phyloP scores from a whole-genome alignment of 2,888 invertebrate genomes.

The Pterobdella sp. region DNA sequence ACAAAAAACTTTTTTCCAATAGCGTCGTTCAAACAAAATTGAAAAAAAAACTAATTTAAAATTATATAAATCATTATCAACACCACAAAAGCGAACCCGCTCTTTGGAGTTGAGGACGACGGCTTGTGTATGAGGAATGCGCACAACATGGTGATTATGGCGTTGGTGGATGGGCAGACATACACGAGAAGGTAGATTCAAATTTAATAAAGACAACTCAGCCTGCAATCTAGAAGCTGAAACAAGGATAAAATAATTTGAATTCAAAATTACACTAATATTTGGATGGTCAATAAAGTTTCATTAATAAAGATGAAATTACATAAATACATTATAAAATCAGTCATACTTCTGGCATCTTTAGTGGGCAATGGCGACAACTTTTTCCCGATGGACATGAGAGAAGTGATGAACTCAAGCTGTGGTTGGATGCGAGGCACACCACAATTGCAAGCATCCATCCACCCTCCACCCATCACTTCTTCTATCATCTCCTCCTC shows the following conservation, averaged over 20 bases:
- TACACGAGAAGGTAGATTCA: conserved; percentile 92
- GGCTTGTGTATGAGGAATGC: conserved; percentile 92
- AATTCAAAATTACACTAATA: too few relatives aligned
- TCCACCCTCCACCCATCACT: conserved; percentile 58
- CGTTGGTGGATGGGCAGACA: conserved; percentile 85
- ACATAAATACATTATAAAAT: too few relatives aligned
- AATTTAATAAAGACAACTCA: conserved; percentile 82
- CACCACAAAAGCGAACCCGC: conserved; percentile 62
- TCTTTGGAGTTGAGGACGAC: conserved; percentile 98
- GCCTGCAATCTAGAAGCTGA: conserved; percentile 72
- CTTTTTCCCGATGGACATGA: conserved; percentile 76
- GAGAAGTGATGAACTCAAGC: conserved; percentile 74
- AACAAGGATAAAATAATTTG: background rate
- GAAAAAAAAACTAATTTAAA: too few relatives aligned
- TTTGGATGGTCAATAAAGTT: too few relatives aligned
- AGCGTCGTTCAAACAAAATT: too few relatives aligned
- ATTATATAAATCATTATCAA: too few relatives aligned
- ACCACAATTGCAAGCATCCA: conserved; percentile 66
- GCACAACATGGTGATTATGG: conserved; percentile 73
- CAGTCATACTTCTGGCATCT: conserved; percentile 74
- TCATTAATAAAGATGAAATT: too few relatives aligned
- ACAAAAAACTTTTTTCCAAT: too few relatives aligned
- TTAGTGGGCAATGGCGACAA: conserved; percentile 73
- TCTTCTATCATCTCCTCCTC: conserved; percentile 49
- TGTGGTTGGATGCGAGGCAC: conserved; percentile 74